Base-by-base conservation (phyloP, 1,140 invertebrate species). In the Zaprionus lachaisei region DNA sequence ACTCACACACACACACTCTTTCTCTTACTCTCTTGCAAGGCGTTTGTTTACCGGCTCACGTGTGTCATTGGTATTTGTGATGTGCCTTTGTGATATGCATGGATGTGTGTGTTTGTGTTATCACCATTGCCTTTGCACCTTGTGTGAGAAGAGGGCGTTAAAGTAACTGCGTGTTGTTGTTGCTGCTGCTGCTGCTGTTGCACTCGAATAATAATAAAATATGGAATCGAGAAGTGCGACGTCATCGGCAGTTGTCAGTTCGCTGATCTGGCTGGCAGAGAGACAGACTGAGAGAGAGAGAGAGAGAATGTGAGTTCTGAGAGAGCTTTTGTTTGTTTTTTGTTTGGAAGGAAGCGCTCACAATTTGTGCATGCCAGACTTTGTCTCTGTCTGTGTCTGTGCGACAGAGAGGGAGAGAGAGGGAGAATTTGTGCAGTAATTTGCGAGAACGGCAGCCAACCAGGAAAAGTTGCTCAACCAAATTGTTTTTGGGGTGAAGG, bases 381-480 rank as follows among this genome's bases (percentile, higher is more conserved):
- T 60, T 20, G 11, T 47, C 22, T 24, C 24, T 38, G 31, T 62
- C 22, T 47, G 37, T 54, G 3, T 55, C 9, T 31, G 7, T 64
- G 20, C 17, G 44, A 7, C 24, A 26, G 24, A 26, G 9, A 47
- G 2, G 4, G 15, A n/a, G 28, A 41, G 0, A 11, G 31, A 34
- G 11, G 11, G 47, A 49, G 47, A 49, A 49, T 65, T 55, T 61
- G 24, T 41, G 47, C 67, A 26, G 15, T 62, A 28, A 47, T 47
- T 47, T 61, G 37, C 67, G 61, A 47, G 75, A 47, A 47, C 55
- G 73, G 24, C 56, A 76, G 62, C 61, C 67, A 77, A 87, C 84
- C 84, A 84, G 84, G 85, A 87, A 87, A 87, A 87, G 84, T 89
- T 87, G 83, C 78, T 81, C 74, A 70, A 72, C 20, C 56, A 61